These are phyloP conservation scores for Hippopotamyrus pictus DNA, from an alignment of 2,797 vertebrate species.

Conservation along the genomic window DNA sequence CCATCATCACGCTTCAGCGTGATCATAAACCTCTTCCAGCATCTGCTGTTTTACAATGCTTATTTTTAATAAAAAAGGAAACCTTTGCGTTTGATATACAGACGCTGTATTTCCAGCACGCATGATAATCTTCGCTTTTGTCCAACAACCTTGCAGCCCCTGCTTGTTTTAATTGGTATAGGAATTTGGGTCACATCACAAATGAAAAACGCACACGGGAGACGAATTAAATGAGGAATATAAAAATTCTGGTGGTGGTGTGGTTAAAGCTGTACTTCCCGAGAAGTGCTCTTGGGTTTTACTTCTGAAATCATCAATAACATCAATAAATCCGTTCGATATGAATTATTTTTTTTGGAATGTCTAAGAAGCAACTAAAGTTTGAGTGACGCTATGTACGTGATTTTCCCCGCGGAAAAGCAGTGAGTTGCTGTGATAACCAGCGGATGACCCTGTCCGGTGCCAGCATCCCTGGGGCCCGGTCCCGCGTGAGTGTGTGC, in stretches of 20 bases:
- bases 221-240: background rate
- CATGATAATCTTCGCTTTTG: conserved; percentile 21
- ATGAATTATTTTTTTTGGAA: background rate
- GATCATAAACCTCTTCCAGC: background rate
- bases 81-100: background rate
- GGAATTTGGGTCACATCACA: background rate
- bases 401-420: background rate
- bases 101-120: conserved; percentile 26
- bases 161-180: background rate
- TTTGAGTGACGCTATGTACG: background rate
- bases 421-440: background rate
- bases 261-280: background rate
- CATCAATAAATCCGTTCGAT: background rate
- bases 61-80: conserved; percentile 1
- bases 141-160: background rate
- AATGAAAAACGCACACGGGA: background rate
- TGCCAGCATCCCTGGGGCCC: background rate
- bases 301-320: background rate
- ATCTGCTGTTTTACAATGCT: background rate
- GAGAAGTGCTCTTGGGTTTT: background rate
- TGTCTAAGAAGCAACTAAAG: background rate
- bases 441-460: background rate
- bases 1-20: background rate
- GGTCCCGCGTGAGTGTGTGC: background rate
- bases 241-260: background rate